phyloP scores from a whole-genome alignment of 2,888 invertebrate genomes.

The Drosophila trichaetosa region DNA sequence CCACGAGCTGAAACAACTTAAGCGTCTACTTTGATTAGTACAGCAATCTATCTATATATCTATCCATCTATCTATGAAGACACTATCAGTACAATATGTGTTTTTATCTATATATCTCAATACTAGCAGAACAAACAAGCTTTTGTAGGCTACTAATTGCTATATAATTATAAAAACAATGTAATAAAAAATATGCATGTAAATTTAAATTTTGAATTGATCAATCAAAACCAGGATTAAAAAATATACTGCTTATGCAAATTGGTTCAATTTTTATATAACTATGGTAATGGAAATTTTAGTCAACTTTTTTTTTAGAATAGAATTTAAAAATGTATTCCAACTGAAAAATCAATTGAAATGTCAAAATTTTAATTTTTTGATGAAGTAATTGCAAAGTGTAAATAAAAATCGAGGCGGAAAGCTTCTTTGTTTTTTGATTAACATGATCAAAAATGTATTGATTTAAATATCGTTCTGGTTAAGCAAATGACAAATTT shows the following conservation, averaged over 20 bases:
- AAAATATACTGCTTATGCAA: background rate
- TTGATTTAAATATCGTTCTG: background rate
- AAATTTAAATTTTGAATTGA: background rate
- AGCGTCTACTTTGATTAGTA: slow-evolving; percentile 52
- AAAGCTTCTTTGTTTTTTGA: background rate
- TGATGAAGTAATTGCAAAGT: background rate
- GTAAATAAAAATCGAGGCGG: no score
- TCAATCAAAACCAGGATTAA: background rate
- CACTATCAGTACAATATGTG: slow-evolving; percentile 1
- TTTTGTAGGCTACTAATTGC: background rate
- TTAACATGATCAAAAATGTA: background rate
- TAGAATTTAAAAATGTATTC: background rate
- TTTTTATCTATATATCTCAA: slow-evolving; percentile 13
- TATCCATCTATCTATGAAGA: slow-evolving; percentile 13
- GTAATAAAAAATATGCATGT: background rate
- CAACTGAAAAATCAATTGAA: background rate
- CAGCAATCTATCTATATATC: slow-evolving; percentile 42
- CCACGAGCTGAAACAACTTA: slow-evolving; percentile 44
- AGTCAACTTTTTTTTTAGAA: background rate
- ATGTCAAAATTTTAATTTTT: background rate
- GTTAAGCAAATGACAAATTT: background rate
- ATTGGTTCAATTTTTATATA: background rate
- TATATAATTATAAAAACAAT: background rate
- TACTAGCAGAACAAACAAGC: background rate
- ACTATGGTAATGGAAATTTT: background rate